A percentile compares a stretch with the other conserved stretches of the same genome.
phyloP scores from a whole-genome alignment of 2,113 vertebrate species.

The Clupea harengus region DNA sequence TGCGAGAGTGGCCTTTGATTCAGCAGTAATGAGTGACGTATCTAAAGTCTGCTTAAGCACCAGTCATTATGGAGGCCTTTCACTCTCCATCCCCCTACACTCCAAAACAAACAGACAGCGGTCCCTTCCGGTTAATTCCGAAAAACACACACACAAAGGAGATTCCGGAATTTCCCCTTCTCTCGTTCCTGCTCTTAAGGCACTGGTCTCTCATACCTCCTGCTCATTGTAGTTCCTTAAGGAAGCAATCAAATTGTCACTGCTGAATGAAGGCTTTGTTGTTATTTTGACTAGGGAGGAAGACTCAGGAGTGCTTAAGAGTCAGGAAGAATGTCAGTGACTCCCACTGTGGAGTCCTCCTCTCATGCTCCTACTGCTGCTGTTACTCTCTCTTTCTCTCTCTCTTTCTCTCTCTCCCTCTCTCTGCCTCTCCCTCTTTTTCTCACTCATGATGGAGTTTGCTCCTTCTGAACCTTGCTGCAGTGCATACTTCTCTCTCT shows the following conservation, averaged over 20 bases:
- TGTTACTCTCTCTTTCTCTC: no score
- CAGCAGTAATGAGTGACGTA: not conserved
- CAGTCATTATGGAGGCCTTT: not conserved
- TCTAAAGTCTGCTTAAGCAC: not conserved
- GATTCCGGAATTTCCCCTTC: conserved; percentile 1
- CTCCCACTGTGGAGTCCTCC: not conserved
- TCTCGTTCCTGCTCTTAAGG: not conserved
- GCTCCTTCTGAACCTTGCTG: not conserved
- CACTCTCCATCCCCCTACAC: not conserved
- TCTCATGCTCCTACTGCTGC: not conserved
- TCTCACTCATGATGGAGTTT: not conserved
- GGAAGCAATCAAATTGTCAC: not conserved
- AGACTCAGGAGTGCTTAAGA: not conserved
- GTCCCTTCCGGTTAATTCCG: not conserved
- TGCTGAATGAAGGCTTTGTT: not conserved
- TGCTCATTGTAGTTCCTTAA: not conserved
- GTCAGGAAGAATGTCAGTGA: not conserved
- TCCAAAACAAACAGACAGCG: not conserved
- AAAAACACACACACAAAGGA: not conserved
- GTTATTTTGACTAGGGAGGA: not conserved
- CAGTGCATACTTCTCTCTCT: not conserved
- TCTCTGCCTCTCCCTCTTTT: no score
- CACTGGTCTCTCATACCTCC: not conserved
- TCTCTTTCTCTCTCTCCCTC: no score
- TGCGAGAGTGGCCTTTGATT: not conserved